phyloP scores from a whole-genome alignment of 2,797 vertebrate species.

The Siniperca obscura region DNA sequence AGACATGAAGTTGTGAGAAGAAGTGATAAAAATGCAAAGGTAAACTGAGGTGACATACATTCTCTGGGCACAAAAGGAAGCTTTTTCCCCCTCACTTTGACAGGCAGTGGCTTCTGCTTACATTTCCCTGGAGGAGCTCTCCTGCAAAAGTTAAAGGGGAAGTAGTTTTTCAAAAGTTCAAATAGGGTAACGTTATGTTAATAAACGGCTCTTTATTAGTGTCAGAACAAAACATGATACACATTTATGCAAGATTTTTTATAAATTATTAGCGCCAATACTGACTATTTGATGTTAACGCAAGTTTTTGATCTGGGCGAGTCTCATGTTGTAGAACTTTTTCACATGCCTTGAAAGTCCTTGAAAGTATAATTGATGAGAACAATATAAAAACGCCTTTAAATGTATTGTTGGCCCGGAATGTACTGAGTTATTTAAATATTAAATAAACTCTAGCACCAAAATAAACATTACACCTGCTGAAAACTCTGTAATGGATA shows the following conservation, averaged over 20 bases:
- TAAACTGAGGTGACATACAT: conserved; percentile 81
- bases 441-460: background rate
- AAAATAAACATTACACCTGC: background rate
- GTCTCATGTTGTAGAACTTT: background rate
- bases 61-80: conserved; percentile 83
- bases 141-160: conserved; percentile 74
- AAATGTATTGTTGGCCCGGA: background rate
- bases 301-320: background rate
- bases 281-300: background rate
- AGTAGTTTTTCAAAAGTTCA: background rate
- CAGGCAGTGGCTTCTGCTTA: conserved; percentile 83
- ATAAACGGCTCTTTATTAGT: background rate
- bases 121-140: conserved; percentile 90
- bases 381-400: background rate
- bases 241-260: background rate
- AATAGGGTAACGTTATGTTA: background rate
- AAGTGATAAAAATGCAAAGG: conserved; percentile 3
- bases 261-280: background rate
- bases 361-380: background rate
- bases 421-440: background rate
- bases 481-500: background rate
- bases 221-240: background rate
- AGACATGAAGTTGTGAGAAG: background rate
- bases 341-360: background rate
- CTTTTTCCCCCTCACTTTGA: conserved; percentile 87